Evolutionary conservation across 2,888 invertebrate species (phyloP).

Genomic region (Nowickia ferox): DNA sequence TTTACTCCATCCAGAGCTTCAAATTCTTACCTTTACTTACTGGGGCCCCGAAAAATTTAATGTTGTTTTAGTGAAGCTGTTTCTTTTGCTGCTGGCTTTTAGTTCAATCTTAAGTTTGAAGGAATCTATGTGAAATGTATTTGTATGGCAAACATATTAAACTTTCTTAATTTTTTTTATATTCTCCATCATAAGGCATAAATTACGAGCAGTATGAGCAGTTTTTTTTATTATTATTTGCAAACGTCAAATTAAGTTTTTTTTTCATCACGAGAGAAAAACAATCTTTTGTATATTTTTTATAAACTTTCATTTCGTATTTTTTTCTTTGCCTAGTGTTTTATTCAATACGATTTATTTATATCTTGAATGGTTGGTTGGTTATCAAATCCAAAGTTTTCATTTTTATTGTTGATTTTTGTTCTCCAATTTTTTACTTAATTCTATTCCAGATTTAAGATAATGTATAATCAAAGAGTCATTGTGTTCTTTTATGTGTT

Average conservation of each 20-base stretch:
- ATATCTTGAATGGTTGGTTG: slow-evolving; percentile 67
- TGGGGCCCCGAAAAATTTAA: slow-evolving; percentile 28
- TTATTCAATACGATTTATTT: slow-evolving; percentile 55
- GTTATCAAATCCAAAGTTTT: slow-evolving; percentile 75
- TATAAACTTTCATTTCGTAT: slow-evolving; percentile 1
- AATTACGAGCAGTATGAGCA: not conserved
- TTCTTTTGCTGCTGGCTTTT: slow-evolving; percentile 33
- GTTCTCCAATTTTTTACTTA: slow-evolving; percentile 34
- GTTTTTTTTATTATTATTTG: slow-evolving; percentile 41
- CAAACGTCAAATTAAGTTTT: slow-evolving; percentile 47
- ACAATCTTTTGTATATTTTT: slow-evolving; percentile 24
- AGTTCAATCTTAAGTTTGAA: slow-evolving; percentile 54
- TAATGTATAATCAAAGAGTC: slow-evolving; percentile 51
- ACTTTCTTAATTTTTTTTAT: slow-evolving; percentile 18
- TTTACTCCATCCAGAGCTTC: slow-evolving; percentile 38
- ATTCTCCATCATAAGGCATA: not conserved
- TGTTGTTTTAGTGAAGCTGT: slow-evolving; percentile 60
- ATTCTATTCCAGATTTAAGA: slow-evolving; percentile 55
- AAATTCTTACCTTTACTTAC: slow-evolving; percentile 11
- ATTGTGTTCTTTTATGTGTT: slow-evolving; percentile 53
- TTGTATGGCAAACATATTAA: slow-evolving; percentile 37
- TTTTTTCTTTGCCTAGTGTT: slow-evolving; percentile 36
- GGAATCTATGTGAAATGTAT: slow-evolving; percentile 35
- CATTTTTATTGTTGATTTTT: slow-evolving; percentile 60
- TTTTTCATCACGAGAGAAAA: not conserved